Evolutionary conservation across 2,888 invertebrate genomes (phyloP).

Genomic region (Agrochola litura): DNA sequence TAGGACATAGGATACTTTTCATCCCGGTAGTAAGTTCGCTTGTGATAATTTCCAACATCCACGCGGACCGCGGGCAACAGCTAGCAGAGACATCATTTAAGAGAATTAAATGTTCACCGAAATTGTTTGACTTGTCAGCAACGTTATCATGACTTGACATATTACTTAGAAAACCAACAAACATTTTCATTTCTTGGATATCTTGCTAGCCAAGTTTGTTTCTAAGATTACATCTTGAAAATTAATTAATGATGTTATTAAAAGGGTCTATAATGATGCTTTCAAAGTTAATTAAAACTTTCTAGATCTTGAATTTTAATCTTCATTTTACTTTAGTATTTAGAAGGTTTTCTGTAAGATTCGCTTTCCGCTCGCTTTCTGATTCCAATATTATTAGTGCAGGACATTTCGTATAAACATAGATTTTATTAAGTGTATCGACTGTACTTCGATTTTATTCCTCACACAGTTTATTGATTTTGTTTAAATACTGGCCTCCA

Average conservation of each 20-base stretch:
- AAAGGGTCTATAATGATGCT: conserved; percentile 17
- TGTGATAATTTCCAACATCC: neutral
- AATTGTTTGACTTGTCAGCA: neutral
- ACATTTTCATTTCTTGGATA: conserved; percentile 8
- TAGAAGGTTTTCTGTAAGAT: conserved; percentile 6
- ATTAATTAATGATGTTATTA: conserved; percentile 37
- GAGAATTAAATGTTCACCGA: neutral
- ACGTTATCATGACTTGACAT: neutral
- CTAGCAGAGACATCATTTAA: neutral
- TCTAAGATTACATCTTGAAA: conserved; percentile 36
- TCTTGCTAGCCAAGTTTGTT: conserved; percentile 3
- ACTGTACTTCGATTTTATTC: conserved; percentile 32
- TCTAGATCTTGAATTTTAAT: conserved; percentile 17
- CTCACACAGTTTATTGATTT: conserved; percentile 52
- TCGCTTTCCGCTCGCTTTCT: conserved; percentile 22
- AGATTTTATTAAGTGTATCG: conserved; percentile 41
- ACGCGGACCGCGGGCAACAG: neutral
- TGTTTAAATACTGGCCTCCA: conserved; percentile 23
- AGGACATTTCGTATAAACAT: conserved; percentile 39
- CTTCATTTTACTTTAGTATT: neutral
- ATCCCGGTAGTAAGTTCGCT: neutral
- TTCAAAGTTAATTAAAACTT: conserved; percentile 27
- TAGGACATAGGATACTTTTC: neutral
- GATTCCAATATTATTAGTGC: neutral
- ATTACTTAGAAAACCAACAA: neutral